These are phyloP conservation scores for Oreamnos americanus DNA, from an alignment of 2,113 vertebrate genomes.

Conservation along the genomic window DNA sequence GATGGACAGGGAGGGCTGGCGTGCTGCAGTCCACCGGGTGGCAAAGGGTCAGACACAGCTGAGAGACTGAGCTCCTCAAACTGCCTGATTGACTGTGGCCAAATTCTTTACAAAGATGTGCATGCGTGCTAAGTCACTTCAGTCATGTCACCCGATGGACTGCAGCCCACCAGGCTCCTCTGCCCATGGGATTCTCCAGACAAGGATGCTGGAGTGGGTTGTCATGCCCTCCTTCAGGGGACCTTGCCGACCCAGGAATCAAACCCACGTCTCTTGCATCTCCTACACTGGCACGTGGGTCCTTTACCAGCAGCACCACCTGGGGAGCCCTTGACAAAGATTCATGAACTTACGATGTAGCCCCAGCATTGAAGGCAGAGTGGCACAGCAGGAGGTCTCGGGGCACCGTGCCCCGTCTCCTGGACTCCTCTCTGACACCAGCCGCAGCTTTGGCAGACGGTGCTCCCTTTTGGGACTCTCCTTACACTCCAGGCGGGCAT, in stretches of 20 bases:
- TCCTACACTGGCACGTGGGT: background rate
- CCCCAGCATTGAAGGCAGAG: background rate
- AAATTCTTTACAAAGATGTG: background rate
- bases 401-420: background rate
- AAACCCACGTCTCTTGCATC: background rate
- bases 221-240: background rate
- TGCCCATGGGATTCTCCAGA: background rate
- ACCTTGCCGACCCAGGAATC: background rate
- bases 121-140: background rate
- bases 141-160: accelerated
- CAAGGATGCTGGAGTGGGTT: background rate
- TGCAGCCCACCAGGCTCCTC: background rate
- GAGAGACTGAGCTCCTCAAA: background rate
- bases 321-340: background rate
- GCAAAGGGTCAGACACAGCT: background rate
- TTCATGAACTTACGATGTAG: background rate
- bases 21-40: background rate
- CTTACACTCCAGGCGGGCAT: background rate
- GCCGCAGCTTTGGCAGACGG: background rate
- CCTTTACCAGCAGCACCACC: background rate
- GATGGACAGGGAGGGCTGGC: background rate
- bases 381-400: accelerated
- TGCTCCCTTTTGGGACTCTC: background rate
- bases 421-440: background rate
- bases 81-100: background rate